A percentile compares a stretch with the other conserved stretches of the same genome.
Evolutionary conservation across 2,888 invertebrate species (phyloP).

Genomic region (Drosophila vallismaia): DNA sequence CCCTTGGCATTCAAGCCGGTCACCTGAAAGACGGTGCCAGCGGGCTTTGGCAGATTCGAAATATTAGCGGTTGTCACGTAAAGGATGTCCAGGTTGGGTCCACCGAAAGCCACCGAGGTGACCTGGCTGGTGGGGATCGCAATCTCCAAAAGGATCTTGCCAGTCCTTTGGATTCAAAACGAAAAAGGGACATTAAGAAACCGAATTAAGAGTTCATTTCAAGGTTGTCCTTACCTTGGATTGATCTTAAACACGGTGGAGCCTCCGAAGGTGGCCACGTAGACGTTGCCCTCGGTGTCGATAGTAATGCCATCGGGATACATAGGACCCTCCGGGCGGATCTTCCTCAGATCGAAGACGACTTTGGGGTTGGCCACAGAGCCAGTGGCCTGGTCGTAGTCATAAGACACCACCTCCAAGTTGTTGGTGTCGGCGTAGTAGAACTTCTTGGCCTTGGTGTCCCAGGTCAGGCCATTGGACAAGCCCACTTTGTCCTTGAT

Average conservation of each 20-base stretch:
- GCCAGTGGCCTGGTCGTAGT: slow-evolving; percentile 89
- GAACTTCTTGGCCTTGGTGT: slow-evolving; percentile 87
- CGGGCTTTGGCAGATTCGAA: slow-evolving; percentile 81
- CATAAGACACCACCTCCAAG: slow-evolving; percentile 88
- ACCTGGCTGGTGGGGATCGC: slow-evolving; percentile 88
- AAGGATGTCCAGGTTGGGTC: slow-evolving; percentile 87
- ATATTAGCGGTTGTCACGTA: slow-evolving; percentile 88
- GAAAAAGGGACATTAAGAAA: neutral
- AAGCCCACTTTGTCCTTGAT: slow-evolving; percentile 85
- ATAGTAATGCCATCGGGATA: slow-evolving; percentile 92
- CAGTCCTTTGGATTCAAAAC: slow-evolving; percentile 72
- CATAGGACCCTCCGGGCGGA: slow-evolving; percentile 75
- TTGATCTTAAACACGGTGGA: slow-evolving; percentile 85
- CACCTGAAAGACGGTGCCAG: slow-evolving; percentile 87
- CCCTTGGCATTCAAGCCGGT: slow-evolving; percentile 86
- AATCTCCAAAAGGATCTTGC: slow-evolving; percentile 86
- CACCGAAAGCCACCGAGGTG: slow-evolving; percentile 90
- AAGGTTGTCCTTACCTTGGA: slow-evolving; percentile 75
- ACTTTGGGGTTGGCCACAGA: slow-evolving; percentile 85
- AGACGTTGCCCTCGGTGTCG: slow-evolving; percentile 90
- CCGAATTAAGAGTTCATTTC: no score
- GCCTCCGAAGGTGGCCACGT: slow-evolving; percentile 90
- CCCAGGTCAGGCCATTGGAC: slow-evolving; percentile 93
- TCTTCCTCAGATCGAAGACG: slow-evolving; percentile 85
- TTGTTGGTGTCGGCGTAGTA: slow-evolving; percentile 91